Evolutionary conservation across 2,888 invertebrate genomes (phyloP), one percentile per base, ranked within the genome.

Genomic region (Chymomyza caudatula): DNA sequence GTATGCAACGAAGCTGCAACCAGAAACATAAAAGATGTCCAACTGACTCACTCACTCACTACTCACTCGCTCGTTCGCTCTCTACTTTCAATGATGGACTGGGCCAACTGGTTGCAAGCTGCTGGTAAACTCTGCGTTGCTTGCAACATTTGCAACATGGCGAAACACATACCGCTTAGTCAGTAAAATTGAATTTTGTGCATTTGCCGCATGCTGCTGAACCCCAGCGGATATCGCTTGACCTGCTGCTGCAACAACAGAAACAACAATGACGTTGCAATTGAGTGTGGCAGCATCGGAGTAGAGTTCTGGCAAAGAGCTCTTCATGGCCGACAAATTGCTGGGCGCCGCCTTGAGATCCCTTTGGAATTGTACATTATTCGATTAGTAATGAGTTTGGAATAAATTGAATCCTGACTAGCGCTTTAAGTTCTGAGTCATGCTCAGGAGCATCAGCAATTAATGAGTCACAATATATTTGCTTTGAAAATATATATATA

Each of bases 211-310:
- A 65, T 64, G 69, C 19, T 8, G 43, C 54, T 42, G 65, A 60
- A 29, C 65, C 60, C 61, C 59, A 61, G 56, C 17, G 60, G 65
- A 59, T 65, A 68, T 62, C 59, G 53, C 53, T 62, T 72, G 71
- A 72, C 71, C 68, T 59, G 63, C 49, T 62, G 69, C 53, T 17
- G 58, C 68, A 56, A 65, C 59, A n/a, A 29, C 59, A n/a, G 22
- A 19, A 8, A 22, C 52, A 13, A 22, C 52, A 13, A n/a, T 19
- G 8, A 20, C 23, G 52, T 49, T 8, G 49, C 19, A 19, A 5
- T 52, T 20, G 20, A 11, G 47, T 5, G 6, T 25, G 4, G 25
- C n/a, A n/a, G 25, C 4, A 5, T 25, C 25, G 25, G 4, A 6
- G 25, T 6, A 25, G 6, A 25, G 6, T 25, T 25, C 25, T 25